Evolutionary conservation across 2,113 vertebrate genomes (phyloP).

Genomic region (Heteronetta atricapilla): DNA sequence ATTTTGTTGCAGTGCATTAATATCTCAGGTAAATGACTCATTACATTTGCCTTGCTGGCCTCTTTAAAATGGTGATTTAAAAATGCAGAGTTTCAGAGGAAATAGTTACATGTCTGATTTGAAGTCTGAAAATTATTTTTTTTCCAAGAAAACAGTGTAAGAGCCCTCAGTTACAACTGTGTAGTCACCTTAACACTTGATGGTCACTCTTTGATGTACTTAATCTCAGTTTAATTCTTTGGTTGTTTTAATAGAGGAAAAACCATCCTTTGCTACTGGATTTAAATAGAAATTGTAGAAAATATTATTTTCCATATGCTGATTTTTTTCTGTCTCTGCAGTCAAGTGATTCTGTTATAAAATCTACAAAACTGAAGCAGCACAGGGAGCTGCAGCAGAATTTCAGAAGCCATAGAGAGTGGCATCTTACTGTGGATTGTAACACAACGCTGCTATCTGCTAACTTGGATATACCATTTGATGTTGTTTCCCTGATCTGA

Average conservation of each 20-base stretch:
- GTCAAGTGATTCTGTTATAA: neutral
- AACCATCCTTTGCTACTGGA: neutral
- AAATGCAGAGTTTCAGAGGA: neutral
- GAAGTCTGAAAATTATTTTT: neutral
- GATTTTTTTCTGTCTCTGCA: neutral
- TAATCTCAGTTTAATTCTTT: neutral
- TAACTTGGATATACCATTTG: slow-evolving; percentile 9
- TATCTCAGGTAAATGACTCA: neutral
- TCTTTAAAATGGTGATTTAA: neutral
- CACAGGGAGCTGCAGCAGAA: neutral
- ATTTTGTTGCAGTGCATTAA: neutral
- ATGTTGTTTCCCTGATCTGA: neutral
- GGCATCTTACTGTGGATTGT: neutral
- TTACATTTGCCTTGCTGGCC: neutral
- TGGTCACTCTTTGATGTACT: neutral
- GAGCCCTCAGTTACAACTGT: neutral
- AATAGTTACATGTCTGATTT: neutral
- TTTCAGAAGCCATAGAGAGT: neutral
- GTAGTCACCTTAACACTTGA: neutral
- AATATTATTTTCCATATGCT: neutral
- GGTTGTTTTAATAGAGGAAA: neutral
- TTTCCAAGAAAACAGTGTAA: neutral
- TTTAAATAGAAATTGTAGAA: neutral
- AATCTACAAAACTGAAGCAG: neutral
- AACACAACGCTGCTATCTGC: neutral